phyloP scores from a whole-genome alignment of 2,797 vertebrate genomes.

The Erithacus rubecula region DNA sequence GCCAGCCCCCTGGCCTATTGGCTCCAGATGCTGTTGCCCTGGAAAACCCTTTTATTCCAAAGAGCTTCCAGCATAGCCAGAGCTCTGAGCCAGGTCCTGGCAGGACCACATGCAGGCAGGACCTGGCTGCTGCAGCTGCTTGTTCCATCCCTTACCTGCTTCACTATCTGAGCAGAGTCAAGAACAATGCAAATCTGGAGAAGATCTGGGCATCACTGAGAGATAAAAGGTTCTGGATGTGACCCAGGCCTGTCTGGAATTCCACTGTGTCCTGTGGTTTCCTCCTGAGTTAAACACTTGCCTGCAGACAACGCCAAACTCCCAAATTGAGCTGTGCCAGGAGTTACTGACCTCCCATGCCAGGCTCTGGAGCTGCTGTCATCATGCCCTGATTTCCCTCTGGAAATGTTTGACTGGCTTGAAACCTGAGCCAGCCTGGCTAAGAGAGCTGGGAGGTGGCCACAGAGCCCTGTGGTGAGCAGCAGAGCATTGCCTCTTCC shows the following conservation, averaged over 20 bases:
- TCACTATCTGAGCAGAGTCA: neutral
- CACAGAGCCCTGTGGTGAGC: neutral
- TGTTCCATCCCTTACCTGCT: neutral
- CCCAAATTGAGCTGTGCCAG: neutral
- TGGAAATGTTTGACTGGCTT: neutral
- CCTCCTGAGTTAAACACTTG: neutral
- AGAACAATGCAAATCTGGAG: neutral
- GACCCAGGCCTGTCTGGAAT: neutral
- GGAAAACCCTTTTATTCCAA: neutral
- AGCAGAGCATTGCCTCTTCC: neutral
- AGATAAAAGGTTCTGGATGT: neutral
- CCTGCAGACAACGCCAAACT: neutral
- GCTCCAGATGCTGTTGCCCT: neutral
- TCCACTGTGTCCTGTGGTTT: neutral
- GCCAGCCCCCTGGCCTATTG: neutral
- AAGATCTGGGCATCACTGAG: neutral
- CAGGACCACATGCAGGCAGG: fast-evolving
- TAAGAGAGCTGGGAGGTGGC: neutral
- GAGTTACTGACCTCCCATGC: neutral
- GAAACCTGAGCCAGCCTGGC: neutral
- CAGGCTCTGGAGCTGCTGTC: neutral
- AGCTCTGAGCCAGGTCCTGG: neutral
- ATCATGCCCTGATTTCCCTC: neutral
- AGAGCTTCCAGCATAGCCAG: neutral
- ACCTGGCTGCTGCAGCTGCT: neutral